These are phyloP conservation scores for Acanthococcus lagerstroemiae DNA, from an alignment of 2,888 invertebrate genomes.

Conservation along the genomic window DNA sequence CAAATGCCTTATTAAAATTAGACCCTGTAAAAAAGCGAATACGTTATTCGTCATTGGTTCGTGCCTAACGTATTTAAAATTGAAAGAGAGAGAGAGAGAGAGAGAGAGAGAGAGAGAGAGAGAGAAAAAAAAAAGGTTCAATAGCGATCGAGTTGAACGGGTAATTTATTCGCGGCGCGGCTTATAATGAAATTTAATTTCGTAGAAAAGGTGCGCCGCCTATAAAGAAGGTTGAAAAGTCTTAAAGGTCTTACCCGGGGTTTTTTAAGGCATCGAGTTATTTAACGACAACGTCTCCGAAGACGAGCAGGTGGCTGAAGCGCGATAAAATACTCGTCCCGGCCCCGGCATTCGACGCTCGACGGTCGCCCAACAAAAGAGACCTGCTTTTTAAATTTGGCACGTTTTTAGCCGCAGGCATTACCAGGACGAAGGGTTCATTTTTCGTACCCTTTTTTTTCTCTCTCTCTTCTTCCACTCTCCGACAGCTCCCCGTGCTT, in stretches of 20 bases:
- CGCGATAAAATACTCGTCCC: background rate
- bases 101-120: background rate
- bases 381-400: conserved; percentile 31
- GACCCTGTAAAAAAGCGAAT: background rate
- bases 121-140: conserved; percentile 15
- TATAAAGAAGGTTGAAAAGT: conserved; percentile 1
- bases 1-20: conserved; percentile 23
- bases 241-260: background rate
- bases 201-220: conserved; percentile 7
- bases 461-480: too few relatives aligned
- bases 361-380: conserved; percentile 16
- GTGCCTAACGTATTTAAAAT: conserved; percentile 7
- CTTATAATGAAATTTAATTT: conserved; percentile 27
- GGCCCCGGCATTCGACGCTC: background rate
- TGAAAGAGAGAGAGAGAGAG: background rate
- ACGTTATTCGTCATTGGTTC: conserved; percentile 15
- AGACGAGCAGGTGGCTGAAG: conserved; percentile 17
- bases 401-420: conserved; percentile 31
- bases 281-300: conserved; percentile 23
- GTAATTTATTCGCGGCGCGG: conserved; percentile 26
- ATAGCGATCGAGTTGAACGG: too few relatives aligned
- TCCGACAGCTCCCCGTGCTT: conserved; percentile 1
- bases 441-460: conserved; percentile 29
- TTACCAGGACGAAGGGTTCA: conserved; percentile 22
- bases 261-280: conserved; percentile 11